These are phyloP conservation scores for Synanceia verrucosa DNA, from an alignment of 2,797 vertebrate genomes.

Conservation along the genomic window DNA sequence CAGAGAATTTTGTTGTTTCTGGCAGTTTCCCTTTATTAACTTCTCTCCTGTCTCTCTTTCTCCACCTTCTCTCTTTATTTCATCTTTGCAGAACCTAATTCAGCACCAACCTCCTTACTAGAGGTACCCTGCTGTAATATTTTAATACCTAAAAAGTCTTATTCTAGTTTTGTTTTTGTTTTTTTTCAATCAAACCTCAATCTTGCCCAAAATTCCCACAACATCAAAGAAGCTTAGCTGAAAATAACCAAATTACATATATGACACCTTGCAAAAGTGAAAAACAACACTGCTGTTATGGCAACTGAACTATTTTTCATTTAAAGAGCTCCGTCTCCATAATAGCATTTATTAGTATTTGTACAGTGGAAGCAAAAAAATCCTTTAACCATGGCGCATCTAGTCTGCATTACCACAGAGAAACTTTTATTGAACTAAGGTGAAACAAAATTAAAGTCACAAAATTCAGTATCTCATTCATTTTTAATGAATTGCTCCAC, in stretches of 20 bases:
- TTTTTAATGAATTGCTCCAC: no score
- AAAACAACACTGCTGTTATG: background rate
- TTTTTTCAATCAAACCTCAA: background rate
- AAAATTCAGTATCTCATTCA: no score
- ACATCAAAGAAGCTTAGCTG: background rate
- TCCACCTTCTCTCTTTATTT: conserved; percentile 5
- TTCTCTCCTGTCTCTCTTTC: background rate
- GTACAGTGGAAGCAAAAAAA: no score
- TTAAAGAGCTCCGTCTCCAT: background rate
- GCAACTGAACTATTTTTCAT: background rate
- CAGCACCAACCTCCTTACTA: background rate
- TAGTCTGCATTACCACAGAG: background rate
- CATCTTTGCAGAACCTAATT: background rate
- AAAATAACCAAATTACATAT: conserved; percentile 8
- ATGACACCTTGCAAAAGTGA: background rate
- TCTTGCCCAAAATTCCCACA: background rate
- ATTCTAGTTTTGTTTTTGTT: background rate
- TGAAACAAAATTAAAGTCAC: background rate
- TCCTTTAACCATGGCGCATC: background rate
- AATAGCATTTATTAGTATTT: no score
- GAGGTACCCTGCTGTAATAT: background rate
- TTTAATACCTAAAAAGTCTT: background rate
- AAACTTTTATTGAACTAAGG: background rate
- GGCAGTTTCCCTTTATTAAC: background rate
- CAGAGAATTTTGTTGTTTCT: no score